A percentile compares a stretch with the other conserved stretches of the same genome.
phyloP scores from a whole-genome alignment of 2,888 invertebrate genomes.

The Ochlodes sylvanus region DNA sequence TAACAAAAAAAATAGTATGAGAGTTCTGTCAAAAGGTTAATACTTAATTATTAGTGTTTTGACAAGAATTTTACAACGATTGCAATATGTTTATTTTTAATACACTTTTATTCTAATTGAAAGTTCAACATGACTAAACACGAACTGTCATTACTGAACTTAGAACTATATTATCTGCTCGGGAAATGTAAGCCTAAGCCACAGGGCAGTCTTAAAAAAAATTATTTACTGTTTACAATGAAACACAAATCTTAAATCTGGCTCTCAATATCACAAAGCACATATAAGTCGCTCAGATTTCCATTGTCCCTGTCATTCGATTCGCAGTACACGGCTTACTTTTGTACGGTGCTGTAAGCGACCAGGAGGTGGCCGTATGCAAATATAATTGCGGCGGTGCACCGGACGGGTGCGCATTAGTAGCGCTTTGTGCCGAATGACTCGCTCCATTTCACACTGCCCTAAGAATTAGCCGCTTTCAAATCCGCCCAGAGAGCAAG shows the following conservation, averaged over 20 bases:
- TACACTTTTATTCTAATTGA: no score
- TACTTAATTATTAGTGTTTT: no score
- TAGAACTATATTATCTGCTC: no score
- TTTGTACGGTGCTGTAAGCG: constrained; percentile 11
- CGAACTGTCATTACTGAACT: no score
- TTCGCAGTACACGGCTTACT: constrained; percentile 33
- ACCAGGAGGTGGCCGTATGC: constrained; percentile 29
- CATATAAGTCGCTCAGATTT: constrained; percentile 12
- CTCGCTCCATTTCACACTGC: constrained; percentile 43
- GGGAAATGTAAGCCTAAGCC: no score
- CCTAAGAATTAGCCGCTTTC: constrained; percentile 34
- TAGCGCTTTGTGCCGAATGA: constrained; percentile 40
- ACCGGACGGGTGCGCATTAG: constrained; percentile 40
- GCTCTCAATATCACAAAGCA: not conserved
- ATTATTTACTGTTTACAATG: no score
- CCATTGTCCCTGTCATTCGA: constrained; percentile 19
- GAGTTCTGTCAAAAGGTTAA: no score
- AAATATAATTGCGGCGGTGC: constrained; percentile 36
- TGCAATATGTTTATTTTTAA: no score
- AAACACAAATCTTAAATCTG: not conserved
- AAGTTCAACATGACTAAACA: no score
- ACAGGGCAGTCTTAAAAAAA: no score
- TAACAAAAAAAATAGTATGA: no score
- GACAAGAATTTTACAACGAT: no score
- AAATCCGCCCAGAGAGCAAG: constrained; percentile 20